Evolutionary conservation across 2,888 invertebrate species (phyloP).

Genomic region (Philereme transversata): DNA sequence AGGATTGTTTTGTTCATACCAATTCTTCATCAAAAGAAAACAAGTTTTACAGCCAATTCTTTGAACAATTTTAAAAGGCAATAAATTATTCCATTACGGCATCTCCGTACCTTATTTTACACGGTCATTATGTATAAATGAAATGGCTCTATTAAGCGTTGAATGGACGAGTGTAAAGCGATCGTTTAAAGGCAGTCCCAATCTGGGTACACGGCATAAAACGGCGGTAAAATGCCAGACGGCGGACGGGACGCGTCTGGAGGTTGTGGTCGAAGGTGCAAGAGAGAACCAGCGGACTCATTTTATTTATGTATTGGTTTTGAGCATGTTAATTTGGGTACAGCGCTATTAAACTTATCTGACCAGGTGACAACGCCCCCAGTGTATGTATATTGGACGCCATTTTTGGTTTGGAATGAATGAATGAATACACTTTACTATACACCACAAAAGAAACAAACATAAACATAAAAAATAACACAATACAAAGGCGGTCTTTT

Average conservation of each 20-base stretch:
- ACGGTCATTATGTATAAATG: slow-evolving; percentile 73
- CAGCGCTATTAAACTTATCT: no score
- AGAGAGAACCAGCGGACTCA: slow-evolving; percentile 34
- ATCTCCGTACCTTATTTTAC: slow-evolving; percentile 58
- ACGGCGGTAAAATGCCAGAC: slow-evolving; percentile 66
- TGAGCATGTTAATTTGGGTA: no score
- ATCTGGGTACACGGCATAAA: slow-evolving; percentile 74
- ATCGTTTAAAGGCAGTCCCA: slow-evolving; percentile 69
- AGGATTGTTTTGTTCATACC: neutral
- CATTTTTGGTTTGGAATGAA: no score
- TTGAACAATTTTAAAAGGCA: slow-evolving; percentile 22
- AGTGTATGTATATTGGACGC: no score
- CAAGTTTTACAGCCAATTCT: neutral
- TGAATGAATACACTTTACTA: no score
- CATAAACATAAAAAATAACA: no score
- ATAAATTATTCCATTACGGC: slow-evolving; percentile 37
- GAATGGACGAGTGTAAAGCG: slow-evolving; percentile 71
- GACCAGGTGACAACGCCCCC: no score
- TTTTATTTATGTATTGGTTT: no score
- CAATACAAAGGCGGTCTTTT: no score
- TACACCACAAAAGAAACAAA: no score
- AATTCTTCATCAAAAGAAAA: neutral
- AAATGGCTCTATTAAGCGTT: slow-evolving; percentile 68
- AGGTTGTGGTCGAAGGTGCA: slow-evolving; percentile 33
- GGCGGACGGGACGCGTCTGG: slow-evolving; percentile 45